phyloP scores from a whole-genome alignment of 2,888 invertebrate genomes.

The Thera britannica region DNA sequence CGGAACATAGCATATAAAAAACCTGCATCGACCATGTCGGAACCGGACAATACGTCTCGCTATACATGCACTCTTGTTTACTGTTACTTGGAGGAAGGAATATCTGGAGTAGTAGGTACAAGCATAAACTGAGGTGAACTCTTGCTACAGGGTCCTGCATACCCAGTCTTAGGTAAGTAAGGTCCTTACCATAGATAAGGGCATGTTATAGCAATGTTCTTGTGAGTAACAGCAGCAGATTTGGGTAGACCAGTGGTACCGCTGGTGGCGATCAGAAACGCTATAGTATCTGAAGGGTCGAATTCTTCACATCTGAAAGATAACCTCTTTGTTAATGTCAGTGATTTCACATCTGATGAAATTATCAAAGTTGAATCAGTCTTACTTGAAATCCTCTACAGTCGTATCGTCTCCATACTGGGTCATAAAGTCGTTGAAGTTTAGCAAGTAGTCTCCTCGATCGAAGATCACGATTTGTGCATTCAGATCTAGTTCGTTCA shows the following conservation, averaged over 20 bases:
- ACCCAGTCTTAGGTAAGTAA: background rate
- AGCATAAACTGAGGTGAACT: background rate
- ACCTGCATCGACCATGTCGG: no score
- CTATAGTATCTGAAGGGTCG: slow-evolving; percentile 62
- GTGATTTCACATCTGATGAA: no score
- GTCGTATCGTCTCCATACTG: slow-evolving; percentile 49
- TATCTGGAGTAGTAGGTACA: no score
- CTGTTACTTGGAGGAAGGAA: no score
- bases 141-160: background rate
- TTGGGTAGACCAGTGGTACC: slow-evolving; percentile 76
- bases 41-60: no score
- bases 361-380: background rate
- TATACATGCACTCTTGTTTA: no score
- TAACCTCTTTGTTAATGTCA: no score
- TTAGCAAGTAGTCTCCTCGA: slow-evolving; percentile 54
- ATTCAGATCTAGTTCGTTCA: slow-evolving; percentile 52
- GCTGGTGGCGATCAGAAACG: slow-evolving; percentile 67
- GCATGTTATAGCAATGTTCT: slow-evolving; percentile 57
- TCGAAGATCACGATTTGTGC: slow-evolving; percentile 64
- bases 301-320: slow-evolving; percentile 59
- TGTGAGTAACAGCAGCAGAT: slow-evolving; percentile 65
- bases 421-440: slow-evolving; percentile 57
- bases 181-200: slow-evolving; percentile 62
- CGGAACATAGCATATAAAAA: no score
- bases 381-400: slow-evolving; percentile 59